A percentile compares a stretch with the other conserved stretches of the same genome.
Conservation (phyloP, 2,113 vertebrate genomes). For the Datnioides undecimradiatus region DNA sequence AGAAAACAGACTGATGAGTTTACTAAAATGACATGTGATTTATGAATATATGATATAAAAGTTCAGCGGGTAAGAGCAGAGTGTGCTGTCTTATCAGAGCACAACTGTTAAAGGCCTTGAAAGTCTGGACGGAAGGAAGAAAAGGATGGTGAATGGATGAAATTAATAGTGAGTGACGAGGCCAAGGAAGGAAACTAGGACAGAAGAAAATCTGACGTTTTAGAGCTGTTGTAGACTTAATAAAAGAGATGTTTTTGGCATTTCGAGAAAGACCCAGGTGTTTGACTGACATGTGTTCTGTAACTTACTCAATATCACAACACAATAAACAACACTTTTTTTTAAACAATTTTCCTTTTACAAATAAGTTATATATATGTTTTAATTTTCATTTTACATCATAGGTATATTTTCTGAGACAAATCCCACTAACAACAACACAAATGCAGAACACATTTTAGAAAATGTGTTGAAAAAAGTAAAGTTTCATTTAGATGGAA, state of each 20-base stretch:
- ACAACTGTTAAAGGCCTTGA: neutral
- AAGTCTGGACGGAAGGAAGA: neutral
- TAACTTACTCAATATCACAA: neutral
- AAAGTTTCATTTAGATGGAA: neutral
- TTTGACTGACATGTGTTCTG: neutral
- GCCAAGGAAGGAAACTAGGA: neutral
- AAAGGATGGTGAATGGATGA: neutral
- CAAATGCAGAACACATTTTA: neutral
- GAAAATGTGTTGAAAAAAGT: neutral
- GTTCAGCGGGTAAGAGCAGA: neutral
- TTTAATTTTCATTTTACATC: neutral
- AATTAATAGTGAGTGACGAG: neutral
- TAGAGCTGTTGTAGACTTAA: neutral
- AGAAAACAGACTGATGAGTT: neutral
- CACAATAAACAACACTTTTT: neutral
- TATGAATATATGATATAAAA: conserved; percentile 4
- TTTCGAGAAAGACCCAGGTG: neutral
- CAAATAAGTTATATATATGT: neutral
- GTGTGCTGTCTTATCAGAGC: conserved; percentile 3
- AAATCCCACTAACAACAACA: neutral
- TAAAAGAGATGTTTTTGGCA: neutral
- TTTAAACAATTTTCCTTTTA: neutral
- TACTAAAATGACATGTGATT: conserved; percentile 8
- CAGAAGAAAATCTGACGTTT: neutral
- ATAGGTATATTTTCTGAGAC: neutral